A percentile compares a stretch with the other conserved stretches of the same genome.
These are phyloP conservation scores for Anthopleura sola DNA, from an alignment of 64 coral and sea anemone genomes.

Conservation along the genomic window DNA sequence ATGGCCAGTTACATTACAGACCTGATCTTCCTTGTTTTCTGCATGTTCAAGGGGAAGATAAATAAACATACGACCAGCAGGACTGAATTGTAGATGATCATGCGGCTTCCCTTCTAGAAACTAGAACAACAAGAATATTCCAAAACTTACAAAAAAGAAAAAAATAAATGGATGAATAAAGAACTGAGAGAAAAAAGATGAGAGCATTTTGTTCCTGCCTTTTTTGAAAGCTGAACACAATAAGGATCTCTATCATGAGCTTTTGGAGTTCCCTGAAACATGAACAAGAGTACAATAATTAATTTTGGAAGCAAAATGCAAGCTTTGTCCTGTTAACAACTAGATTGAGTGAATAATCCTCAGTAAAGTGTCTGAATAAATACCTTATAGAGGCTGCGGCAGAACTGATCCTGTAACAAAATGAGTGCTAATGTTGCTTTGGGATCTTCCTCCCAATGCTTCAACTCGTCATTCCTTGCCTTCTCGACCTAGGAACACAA, in stretches of 20 bases:
- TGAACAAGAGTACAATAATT: not conserved
- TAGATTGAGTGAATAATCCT: too few relatives aligned
- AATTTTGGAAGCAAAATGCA: not conserved
- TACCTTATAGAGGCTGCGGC: constrained; percentile 63
- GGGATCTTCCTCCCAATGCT: constrained; percentile 72
- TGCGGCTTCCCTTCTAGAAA: constrained; percentile 57
- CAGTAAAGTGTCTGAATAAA: not conserved
- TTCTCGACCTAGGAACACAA: constrained; percentile 54
- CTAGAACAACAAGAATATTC: constrained; percentile 4
- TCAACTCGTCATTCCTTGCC: constrained; percentile 62
- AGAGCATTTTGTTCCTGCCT: not conserved
- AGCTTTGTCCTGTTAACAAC: too few relatives aligned
- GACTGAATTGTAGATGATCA: constrained; percentile 36
- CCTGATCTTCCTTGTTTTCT: constrained; percentile 65
- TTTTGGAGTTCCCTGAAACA: constrained; percentile 17
- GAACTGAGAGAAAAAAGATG: not conserved
- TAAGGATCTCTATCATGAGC: constrained; percentile 20
- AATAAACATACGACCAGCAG: constrained; percentile 46
- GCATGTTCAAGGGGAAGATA: constrained; percentile 79
- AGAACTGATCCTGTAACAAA: constrained; percentile 77
- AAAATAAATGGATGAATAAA: not conserved
- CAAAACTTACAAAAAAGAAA: not conserved
- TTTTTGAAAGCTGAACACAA: not conserved
- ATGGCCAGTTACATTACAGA: not conserved
- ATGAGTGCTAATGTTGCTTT: constrained; percentile 67